Evolutionary conservation across 2,888 invertebrate genomes (phyloP), one percentile per base, ranked within the genome.

Genomic region (Smittia sp.): DNA sequence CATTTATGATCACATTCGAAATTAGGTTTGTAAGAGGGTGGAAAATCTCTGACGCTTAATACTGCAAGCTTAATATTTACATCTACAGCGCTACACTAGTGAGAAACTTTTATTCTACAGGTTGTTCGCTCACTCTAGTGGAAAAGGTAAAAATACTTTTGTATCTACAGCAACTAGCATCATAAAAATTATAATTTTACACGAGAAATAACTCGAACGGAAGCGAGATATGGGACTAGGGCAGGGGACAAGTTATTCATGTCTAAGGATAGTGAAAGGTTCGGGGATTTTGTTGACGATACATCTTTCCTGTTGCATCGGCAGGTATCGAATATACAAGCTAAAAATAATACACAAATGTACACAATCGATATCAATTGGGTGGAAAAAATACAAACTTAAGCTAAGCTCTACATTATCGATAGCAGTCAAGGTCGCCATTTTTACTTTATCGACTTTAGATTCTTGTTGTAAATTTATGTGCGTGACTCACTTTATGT

Each of bases 401-500:
- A 32, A 32, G 9, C n/a, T 25, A 63, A 63, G 13, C 32, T 32
- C 62, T 62, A n/a, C 62, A 11, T 63, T 27, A 24, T 24, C 63
- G 63, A 63, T n/a, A 25, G n/a, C 4, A 46, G 11, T 15, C 46
- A 46, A 46, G 46, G 46, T 46, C 63, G 24, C 22, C 24, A 4
- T 25, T 25, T 63, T 54, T 69, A 69, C 69, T 69, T 69, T 69
- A 69, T 69, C 69, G 54, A 69, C 54, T 68, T n/a, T 46, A 58
- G 22, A 58, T 22, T 20, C 18, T 6, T 9, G 58, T 58, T 6
- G 9, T 7, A 58, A 58, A 22, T 32, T 70, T 27, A 54, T 54
- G 41, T 39, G 24, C 46, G 66, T 25, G 18, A 75, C 77, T 84
- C 85, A 92, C 92, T 90, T 92, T 92, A 79, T 87, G 87, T 76